phyloP scores from a whole-genome alignment of 2,113 vertebrate genomes.

The Lepus europaeus region DNA sequence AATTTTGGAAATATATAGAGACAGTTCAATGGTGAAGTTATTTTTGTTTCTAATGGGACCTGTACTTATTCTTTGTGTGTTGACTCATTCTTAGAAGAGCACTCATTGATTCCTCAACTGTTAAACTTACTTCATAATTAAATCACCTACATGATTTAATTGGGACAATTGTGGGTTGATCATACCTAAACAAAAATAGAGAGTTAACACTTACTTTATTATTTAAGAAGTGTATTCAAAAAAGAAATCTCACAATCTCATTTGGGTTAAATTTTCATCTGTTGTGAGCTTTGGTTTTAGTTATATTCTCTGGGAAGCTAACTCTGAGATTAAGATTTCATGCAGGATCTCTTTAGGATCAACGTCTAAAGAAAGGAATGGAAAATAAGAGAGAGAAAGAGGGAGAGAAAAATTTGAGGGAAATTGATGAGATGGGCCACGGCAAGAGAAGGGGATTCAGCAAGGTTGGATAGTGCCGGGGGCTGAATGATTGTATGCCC shows the following conservation, averaged over 20 bases:
- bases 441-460: neutral
- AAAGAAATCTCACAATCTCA: neutral
- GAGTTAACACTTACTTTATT: constrained; percentile 17
- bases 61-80: neutral
- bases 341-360: neutral
- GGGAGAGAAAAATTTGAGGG: too few species aligned
- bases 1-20: constrained; percentile 46
- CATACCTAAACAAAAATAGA: neutral
- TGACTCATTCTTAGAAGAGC: constrained; percentile 53
- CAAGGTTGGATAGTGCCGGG: neutral
- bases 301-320: neutral
- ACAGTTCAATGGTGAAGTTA: constrained; percentile 54
- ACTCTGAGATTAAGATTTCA: neutral
- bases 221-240: neutral
- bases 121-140: constrained; percentile 1
- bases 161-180: constrained; percentile 9
- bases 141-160: constrained; percentile 55
- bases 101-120: constrained; percentile 17
- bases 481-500: neutral
- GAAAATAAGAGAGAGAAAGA: neutral
- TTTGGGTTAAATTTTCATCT: neutral
- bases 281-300: neutral
- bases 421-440: neutral
- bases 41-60: constrained; percentile 48
- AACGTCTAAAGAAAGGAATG: neutral